Percentiles rank a stretch among this genome's conserved stretches.
Conservation (phyloP, 2,113 vertebrate genomes). For the Struthidea cinerea region DNA sequence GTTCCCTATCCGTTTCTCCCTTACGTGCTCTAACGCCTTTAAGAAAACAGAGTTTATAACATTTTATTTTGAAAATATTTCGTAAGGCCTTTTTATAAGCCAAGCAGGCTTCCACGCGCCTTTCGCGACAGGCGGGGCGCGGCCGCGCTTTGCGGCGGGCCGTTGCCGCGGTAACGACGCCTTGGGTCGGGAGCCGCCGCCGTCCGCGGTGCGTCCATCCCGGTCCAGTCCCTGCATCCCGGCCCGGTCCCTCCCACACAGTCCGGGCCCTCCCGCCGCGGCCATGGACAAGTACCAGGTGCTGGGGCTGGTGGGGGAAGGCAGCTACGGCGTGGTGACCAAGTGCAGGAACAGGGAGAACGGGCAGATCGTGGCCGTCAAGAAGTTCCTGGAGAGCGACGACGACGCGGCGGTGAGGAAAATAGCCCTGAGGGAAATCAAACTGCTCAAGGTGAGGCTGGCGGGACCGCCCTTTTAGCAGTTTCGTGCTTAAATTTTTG, state of each 20-base stretch:
- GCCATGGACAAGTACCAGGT: conserved; percentile 82
- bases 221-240: not conserved
- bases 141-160: not conserved
- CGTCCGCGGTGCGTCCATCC: not conserved
- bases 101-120: accelerated
- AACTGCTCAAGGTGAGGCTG: conserved; percentile 67
- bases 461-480: accelerated
- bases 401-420: conserved; percentile 85
- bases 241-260: not conserved
- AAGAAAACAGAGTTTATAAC: not conserved
- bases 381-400: conserved; percentile 87
- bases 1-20: not conserved
- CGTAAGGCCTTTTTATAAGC: accelerated
- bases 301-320: conserved; percentile 82
- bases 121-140: not conserved
- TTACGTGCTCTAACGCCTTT: not conserved
- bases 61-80: not conserved
- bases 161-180: not conserved
- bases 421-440: conserved; percentile 77
- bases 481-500: accelerated
- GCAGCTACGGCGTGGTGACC: conserved; percentile 84
- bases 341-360: conserved; percentile 82
- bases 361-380: conserved; percentile 84
- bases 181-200: not conserved
- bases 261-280: not conserved